These are phyloP conservation scores for Chrysemys picta DNA, from an alignment of 2,113 vertebrate genomes.

Conservation along the genomic window DNA sequence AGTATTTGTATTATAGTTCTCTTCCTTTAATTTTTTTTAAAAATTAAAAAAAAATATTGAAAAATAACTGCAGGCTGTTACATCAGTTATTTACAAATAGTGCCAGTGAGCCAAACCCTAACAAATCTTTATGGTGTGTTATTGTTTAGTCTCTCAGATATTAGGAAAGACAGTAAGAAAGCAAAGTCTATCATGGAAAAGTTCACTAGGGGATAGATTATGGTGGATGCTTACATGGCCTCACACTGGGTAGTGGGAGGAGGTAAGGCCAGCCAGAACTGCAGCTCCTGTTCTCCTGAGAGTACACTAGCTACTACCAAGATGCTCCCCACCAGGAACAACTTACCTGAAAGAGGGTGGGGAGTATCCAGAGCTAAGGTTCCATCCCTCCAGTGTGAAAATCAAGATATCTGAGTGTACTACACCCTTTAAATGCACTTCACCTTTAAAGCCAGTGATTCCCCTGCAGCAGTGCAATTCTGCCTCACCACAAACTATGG, in stretches of 20 bases:
- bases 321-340: background rate
- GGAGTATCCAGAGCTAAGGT: background rate
- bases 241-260: background rate
- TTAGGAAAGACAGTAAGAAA: background rate
- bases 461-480: too few relatives aligned
- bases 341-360: background rate
- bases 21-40: background rate
- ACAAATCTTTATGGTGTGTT: background rate
- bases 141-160: background rate
- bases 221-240: too few relatives aligned
- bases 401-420: background rate
- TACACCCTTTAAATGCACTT: background rate
- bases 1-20: background rate
- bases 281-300: rapidly evolving
- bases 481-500: too few relatives aligned
- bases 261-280: background rate
- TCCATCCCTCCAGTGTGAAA: rapidly evolving
- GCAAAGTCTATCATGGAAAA: background rate
- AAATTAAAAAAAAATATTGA: background rate
- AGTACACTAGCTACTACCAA: background rate
- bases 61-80: background rate
- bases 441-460: background rate
- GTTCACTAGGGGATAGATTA: background rate
- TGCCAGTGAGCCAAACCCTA: background rate
- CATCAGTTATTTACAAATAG: background rate